phyloP scores from a whole-genome alignment of 2,113 vertebrate genomes.

The Chlorocebus sabaeus region DNA sequence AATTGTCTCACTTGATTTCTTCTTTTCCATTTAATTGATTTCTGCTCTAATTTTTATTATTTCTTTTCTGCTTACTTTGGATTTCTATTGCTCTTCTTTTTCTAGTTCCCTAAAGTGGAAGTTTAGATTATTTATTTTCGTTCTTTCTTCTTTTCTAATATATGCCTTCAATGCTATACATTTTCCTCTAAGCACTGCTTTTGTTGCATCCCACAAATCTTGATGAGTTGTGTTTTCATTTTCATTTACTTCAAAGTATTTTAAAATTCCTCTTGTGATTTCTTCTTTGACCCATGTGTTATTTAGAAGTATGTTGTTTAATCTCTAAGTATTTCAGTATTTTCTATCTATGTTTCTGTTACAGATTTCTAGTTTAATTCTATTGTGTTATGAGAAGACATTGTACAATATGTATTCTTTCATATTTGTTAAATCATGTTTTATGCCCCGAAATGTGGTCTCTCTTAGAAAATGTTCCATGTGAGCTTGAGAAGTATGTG shows the following conservation, averaged over 20 bases:
- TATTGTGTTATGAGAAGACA: not conserved
- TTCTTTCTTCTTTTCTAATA: not conserved
- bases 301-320: not conserved
- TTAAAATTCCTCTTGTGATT: not conserved
- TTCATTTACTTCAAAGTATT: not conserved
- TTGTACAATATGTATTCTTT: not conserved
- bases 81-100: not conserved
- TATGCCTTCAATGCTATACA: not conserved
- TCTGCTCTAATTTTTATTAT: not conserved
- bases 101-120: not conserved
- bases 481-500: not conserved
- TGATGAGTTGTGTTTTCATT: not conserved
- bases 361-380: not conserved
- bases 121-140: not conserved
- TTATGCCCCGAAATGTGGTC: not conserved
- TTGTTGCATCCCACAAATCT: not conserved
- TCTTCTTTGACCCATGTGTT: not conserved
- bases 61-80: not conserved
- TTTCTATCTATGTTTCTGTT: not conserved
- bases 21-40: not conserved
- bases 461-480: not conserved
- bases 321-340: not conserved
- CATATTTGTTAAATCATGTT: not conserved
- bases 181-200: not conserved
- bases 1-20: not conserved